Evolutionary conservation across 2,888 invertebrate genomes (phyloP), one percentile per base, ranked within the genome.

Genomic region (Drosophila mulleri): DNA sequence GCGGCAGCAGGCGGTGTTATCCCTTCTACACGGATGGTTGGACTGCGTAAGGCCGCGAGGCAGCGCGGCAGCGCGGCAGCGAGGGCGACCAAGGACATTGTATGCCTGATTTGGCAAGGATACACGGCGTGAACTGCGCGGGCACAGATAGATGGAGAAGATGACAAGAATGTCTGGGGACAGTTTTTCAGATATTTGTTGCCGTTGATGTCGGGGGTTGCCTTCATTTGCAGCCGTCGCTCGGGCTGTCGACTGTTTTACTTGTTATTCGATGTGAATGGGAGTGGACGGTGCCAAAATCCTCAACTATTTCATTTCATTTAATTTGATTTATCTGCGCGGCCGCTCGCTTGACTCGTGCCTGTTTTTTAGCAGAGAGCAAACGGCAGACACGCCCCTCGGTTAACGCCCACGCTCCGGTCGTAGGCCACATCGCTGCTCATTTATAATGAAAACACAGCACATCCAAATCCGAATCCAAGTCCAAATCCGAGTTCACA

Each of bases 291-390:
- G 53, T 9, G 29, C 69, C 56, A 45, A 77, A 81, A 75, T 78
- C 78, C 79, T 77, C 78, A 83, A 88, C 88, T 90, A 90, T 89
- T 88, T 89, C 84, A 79, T 86, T 88, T 85, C 86, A 82, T 83
- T 89, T 83, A 88, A 89, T 90, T 89, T 90, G 89, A 89, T 89
- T 89, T 89, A 89, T 89, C 74, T 75, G 63, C 80, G 73, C 14
- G 75, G 75, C 60, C 64, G 66, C 52, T 67, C 39, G 48, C 60
- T 72, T 74, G 67, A 65, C 69, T 72, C 54, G 74, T 63, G 60
- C 7, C 35, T 68, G 67, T 63, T 68, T 72, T 69, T 82, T 64
- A 64, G 48, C 66, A 57, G 57, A n/a, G 41, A 23, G 39, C 50
- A 50, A 35, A 16, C 41, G 12, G 54, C 39, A 41, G 54, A 41